Evolutionary conservation across 2,797 vertebrate species (phyloP).

Genomic region (Parauchenoglanis ngamensis): DNA sequence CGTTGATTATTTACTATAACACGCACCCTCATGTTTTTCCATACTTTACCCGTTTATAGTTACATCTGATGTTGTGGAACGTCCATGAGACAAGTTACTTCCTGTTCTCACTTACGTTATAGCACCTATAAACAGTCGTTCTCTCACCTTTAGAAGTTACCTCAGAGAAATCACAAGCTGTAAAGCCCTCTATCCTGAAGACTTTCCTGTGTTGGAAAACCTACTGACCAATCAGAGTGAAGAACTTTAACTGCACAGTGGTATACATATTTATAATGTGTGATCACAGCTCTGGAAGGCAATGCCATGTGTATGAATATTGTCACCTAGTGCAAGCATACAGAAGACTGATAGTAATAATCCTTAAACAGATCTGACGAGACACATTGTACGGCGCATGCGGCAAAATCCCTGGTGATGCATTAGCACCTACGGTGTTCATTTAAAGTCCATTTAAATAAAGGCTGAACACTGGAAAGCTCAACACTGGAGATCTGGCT

Average conservation of each 20-base stretch:
- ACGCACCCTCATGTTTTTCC: neutral
- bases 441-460: neutral
- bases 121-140: neutral
- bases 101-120: neutral
- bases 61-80: too few relatives aligned
- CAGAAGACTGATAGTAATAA: neutral
- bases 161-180: neutral
- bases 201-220: neutral
- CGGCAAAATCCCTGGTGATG: neutral
- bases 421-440: neutral
- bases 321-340: neutral
- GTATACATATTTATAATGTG: neutral
- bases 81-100: neutral
- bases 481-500: neutral
- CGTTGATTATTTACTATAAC: neutral
- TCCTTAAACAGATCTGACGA: slow-evolving; percentile 9
- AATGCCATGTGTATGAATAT: neutral
- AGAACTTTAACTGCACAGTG: neutral
- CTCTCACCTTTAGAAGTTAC: neutral
- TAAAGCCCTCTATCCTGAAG: neutral
- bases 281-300: neutral
- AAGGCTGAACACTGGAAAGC: neutral
- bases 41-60: too few relatives aligned
- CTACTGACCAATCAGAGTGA: neutral
- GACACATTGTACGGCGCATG: neutral